Base-by-base conservation (phyloP, 2,113 vertebrate species). In the Rhea americana region DNA sequence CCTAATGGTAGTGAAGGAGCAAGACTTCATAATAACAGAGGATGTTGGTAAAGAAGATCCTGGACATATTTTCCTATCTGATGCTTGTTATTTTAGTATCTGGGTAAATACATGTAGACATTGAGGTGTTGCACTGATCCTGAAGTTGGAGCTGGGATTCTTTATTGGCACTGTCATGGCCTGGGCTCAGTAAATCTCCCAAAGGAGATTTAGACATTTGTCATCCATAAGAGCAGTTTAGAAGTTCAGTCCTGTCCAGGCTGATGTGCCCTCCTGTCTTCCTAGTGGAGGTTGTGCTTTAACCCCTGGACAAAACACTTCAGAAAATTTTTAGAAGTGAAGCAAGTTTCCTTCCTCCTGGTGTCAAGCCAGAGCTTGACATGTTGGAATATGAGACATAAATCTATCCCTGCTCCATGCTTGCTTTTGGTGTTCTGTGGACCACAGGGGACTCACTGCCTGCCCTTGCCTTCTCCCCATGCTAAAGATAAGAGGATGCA, bases 131-230 rank as follows among this genome's bases (percentile, higher is more conserved):
- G 21, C 21, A 28, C 11, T 13, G 47, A 50, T 19, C 24, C 58
- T 50, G 21, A 18, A 32, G 41, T 2, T 41, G 37, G 43, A 39
- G 37, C 24, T 65, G 18, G 32, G 43, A 21, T 10, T 74, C 18
- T 41, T 22, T 24, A 45, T 43, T 26, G 21, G 18, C 41, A 22
- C 11, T 21, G 32, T 13, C 21, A 13, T 37, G 39, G 28, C 48
- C 25, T 58, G 62, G 41, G 35, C 37, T 81, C 15, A 45, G 56
- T 13, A 30, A 10, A 55, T n/a, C 35, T 47, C 58, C 24, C 39
- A n/a, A 3, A 0, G 1, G 41, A 39, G 37, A 30, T 2, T 24
- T 2, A 30, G 47, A 17, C 18, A 9, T 37, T 32, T 43, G 45
- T 14, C 66, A 45, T 68, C 39, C 28, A 47, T 47, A 20, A 66